Base-by-base conservation (phyloP, 2,113 vertebrate species). In the Coreoperca whiteheadi region DNA sequence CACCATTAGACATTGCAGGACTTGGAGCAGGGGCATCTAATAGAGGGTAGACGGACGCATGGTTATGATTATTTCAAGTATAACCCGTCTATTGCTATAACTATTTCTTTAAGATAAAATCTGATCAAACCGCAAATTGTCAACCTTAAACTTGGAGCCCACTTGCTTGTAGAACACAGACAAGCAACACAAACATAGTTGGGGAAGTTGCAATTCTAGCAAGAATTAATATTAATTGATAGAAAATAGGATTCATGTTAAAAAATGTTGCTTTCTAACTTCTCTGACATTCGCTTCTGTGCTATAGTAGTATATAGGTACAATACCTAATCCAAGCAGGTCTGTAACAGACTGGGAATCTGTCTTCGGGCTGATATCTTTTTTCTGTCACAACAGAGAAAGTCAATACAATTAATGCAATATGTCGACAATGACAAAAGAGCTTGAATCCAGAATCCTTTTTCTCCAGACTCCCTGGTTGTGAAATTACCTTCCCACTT, bases 241-340 rank as follows among this genome's bases (percentile, higher is more conserved):
- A 6, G 6, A 60, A 9, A 51, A 23, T 18, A 15, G 28, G n/a
- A 16, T 65, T 1, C 15, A 16, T 21, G 25, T 34, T 23, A 8
- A 34, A 18, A 30, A 51, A 70, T 50, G 16, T 79, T 72, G 23
- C 21, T 41, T 30, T 74, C 16, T 60, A 9, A 11, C 37, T 46
- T 28, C 18, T 20, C 8, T 59, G 16, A 73, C 4, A 43, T 30
- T 15, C 2, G 39, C 39, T 10, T 41, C 39, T 41, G 39, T 41
- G 39, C 4, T 34, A 34, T 34, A 34, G 32, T n/a, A n/a, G n/a
- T 46, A 30, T 59, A 30, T 15, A 34, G 59, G 39, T 68, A 46
- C 21, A 64, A 25, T 97, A 99, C 98, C 98, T 79, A 99, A 95
- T 86, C 97, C 98, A 82, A 99, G 92, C 87, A 99, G 93, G 75